Percentiles rank a stretch among this genome's conserved stretches.
Evolutionary conservation across 2,888 invertebrate species (phyloP).

Genomic region (Mactromeris polynyma): DNA sequence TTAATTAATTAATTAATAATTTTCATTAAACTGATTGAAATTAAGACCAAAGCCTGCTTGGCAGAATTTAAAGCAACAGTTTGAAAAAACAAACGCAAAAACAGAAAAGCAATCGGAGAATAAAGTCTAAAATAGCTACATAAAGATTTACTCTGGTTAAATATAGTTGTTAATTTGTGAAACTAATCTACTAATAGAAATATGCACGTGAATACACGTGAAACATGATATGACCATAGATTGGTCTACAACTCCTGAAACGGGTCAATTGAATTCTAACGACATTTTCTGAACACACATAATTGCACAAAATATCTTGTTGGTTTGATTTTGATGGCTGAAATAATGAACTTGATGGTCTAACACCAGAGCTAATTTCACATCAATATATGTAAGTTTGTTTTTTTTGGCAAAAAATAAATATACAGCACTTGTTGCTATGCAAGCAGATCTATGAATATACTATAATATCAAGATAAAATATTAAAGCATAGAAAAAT

Average conservation of each 20-base stretch:
- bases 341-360: too few relatives aligned
- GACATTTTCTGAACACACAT: slow-evolving; percentile 18
- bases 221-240: slow-evolving; percentile 24
- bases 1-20: not conserved
- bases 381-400: slow-evolving; percentile 14
- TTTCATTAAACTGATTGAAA: slow-evolving; percentile 12
- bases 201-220: slow-evolving; percentile 30
- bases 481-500: slow-evolving; percentile 13
- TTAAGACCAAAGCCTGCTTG: slow-evolving; percentile 39
- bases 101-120: not conserved
- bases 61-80: not conserved
- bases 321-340: slow-evolving; percentile 2
- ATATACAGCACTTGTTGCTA: slow-evolving; percentile 29
- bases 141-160: slow-evolving; percentile 16
- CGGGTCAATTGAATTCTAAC: slow-evolving; percentile 23
- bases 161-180: slow-evolving; percentile 10
- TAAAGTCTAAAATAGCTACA: not conserved
- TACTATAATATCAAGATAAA: slow-evolving; percentile 14
- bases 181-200: not conserved
- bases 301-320: slow-evolving; percentile 30
- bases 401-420: not conserved
- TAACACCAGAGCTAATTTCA: not conserved
- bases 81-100: not conserved
- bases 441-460: not conserved
- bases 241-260: slow-evolving; percentile 20